Conservation (phyloP, 2,797 vertebrate genomes). For the Arctocebus calabarensis region DNA sequence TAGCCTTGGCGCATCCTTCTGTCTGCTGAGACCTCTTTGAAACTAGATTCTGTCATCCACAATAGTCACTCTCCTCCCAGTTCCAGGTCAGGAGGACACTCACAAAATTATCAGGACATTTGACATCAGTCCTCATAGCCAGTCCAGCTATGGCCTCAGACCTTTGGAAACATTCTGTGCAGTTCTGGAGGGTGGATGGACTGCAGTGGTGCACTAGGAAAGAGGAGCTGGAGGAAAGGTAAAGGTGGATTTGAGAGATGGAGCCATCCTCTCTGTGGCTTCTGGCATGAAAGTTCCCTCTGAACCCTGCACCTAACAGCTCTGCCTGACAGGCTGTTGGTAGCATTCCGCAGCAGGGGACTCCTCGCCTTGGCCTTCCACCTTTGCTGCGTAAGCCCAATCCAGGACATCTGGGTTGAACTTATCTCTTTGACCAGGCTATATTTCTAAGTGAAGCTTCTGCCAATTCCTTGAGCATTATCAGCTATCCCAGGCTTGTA, state of each 20-base stretch:
- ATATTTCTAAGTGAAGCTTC: conserved; percentile 78
- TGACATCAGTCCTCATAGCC: not conserved
- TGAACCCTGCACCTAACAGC: not conserved
- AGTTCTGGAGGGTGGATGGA: not conserved
- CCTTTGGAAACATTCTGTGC: not conserved
- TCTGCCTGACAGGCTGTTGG: rapidly evolving
- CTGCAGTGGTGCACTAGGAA: not conserved
- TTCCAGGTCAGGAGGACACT: not conserved
- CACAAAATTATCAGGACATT: not conserved
- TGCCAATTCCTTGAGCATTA: conserved; percentile 75
- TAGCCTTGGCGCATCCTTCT: rapidly evolving
- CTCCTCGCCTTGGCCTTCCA: not conserved
- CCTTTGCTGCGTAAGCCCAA: not conserved
- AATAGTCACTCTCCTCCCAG: not conserved
- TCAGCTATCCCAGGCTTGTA: conserved; percentile 76
- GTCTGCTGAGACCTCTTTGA: not conserved
- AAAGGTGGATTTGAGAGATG: not conserved
- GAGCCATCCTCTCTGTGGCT: not conserved
- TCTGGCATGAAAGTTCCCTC: not conserved
- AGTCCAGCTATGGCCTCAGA: not conserved
- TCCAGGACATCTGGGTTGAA: not conserved
- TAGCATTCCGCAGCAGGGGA: rapidly evolving
- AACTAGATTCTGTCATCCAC: not conserved
- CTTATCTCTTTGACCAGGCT: conserved; percentile 70
- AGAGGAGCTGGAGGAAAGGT: not conserved